phyloP scores from a whole-genome alignment of 2,113 vertebrate species.

The Erythrolamprus reginae region DNA sequence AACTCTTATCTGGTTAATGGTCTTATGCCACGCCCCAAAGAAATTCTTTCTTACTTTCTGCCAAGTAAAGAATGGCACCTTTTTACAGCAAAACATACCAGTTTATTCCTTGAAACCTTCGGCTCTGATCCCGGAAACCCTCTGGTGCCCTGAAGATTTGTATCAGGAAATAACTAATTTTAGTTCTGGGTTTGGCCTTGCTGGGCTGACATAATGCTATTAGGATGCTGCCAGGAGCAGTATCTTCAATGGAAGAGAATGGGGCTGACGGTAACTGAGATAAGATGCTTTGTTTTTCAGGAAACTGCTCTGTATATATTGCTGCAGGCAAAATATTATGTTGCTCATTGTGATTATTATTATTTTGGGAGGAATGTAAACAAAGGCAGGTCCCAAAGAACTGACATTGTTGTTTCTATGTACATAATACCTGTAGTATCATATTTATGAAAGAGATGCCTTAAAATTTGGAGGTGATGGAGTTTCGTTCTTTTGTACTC shows the following conservation, averaged over 20 bases:
- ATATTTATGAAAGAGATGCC: slow-evolving; percentile 45
- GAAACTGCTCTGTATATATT: background rate
- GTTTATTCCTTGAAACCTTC: background rate
- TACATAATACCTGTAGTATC: slow-evolving; percentile 30
- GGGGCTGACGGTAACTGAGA: background rate
- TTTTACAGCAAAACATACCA: background rate
- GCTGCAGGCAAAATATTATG: background rate
- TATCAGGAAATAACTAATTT: background rate
- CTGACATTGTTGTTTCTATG: slow-evolving; percentile 25
- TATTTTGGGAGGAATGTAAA: slow-evolving; percentile 5
- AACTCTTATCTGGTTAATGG: background rate
- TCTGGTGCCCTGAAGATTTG: background rate
- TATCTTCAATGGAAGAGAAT: background rate
- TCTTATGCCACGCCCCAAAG: background rate
- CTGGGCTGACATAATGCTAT: background rate
- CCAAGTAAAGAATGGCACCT: background rate
- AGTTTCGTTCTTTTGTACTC: slow-evolving; percentile 31
- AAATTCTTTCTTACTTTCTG: background rate
- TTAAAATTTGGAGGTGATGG: slow-evolving; percentile 40
- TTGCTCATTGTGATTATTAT: background rate
- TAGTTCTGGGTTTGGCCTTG: background rate
- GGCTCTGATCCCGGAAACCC: background rate
- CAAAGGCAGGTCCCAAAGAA: slow-evolving; percentile 27
- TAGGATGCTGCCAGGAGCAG: background rate
- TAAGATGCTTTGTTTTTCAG: background rate